Evolutionary conservation across 2,113 vertebrate species (phyloP).

Genomic region (Sisor rabdophorus): DNA sequence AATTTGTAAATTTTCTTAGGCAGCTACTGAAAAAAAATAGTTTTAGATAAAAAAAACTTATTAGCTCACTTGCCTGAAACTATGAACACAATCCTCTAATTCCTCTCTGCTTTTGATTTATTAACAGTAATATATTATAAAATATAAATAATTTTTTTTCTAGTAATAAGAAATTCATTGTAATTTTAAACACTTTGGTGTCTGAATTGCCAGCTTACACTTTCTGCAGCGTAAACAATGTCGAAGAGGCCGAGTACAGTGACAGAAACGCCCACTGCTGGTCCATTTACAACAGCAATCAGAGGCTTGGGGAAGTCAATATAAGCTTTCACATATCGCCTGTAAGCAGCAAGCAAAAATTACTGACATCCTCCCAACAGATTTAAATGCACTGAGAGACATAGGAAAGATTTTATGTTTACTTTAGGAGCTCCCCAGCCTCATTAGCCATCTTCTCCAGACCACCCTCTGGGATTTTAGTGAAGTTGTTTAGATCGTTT

Average conservation of each 20-base stretch:
- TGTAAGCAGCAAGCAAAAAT: slow-evolving; percentile 41
- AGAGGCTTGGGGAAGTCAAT: slow-evolving; percentile 87
- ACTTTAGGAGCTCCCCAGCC: slow-evolving; percentile 71
- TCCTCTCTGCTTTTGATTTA: not conserved
- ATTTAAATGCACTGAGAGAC: not conserved
- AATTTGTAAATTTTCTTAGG: no score
- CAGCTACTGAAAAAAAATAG: no score
- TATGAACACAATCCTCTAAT: not conserved
- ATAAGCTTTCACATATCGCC: slow-evolving; percentile 69
- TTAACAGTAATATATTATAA: not conserved
- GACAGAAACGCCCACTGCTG: slow-evolving; percentile 76
- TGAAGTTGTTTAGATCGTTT: slow-evolving; percentile 86
- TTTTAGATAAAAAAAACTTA: no score
- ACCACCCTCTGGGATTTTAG: slow-evolving; percentile 51
- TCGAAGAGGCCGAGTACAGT: slow-evolving; percentile 78
- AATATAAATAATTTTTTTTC: no score
- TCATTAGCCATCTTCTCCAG: slow-evolving; percentile 65
- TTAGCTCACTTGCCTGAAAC: not conserved
- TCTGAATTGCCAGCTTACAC: slow-evolving; percentile 59
- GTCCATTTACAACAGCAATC: slow-evolving; percentile 78
- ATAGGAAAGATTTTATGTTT: not conserved
- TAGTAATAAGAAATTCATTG: no score
- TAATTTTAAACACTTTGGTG: no score
- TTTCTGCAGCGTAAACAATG: slow-evolving; percentile 75
- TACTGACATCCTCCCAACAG: not conserved